Evolutionary conservation across 2,113 vertebrate species (phyloP), one percentile per base, ranked within the genome.

Genomic region (Austrofundulus limnaeus): DNA sequence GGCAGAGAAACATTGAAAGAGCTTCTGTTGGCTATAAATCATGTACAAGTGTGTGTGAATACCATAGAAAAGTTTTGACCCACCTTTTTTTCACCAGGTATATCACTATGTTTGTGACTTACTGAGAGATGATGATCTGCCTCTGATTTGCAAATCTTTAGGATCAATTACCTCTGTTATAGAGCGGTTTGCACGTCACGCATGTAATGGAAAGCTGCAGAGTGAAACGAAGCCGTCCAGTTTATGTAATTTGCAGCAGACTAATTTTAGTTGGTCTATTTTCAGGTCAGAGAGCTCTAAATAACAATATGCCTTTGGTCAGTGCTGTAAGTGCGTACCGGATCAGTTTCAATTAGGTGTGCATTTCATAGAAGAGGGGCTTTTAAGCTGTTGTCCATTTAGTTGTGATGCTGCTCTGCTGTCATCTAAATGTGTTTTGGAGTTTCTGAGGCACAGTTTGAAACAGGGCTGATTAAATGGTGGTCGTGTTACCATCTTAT

Each of bases 291-390:
- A 24, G 37, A 50, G 48, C 48, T 39, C 70, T 17, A 66, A 72
- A 78, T 68, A 83, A 77, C 81, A 66, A 41, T 13, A 53, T 56
- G 34, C 54, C 77, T 62, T 72, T 38, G 45, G 66, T 56, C 53
- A 60, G 9, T 39, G 59, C 42, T 75, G 42, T 38, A 70, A 75
- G 64, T 75, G 53, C 16, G 41, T 16, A 62, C 61, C 66, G 55
- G 65, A 85, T 89, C 83, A 65, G 83, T 88, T 72, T 66, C 49
- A 78, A 70, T 78, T 62, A 53, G 59, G 47, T 76, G 55, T 75
- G 2, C 20, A 39, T 83, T 88, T 75, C 61, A 64, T 66, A 74
- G 64, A 59, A 23, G 41, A n/a, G 42, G 54, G 37, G 53, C 55
- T 80, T 87, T 75, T 63, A 42, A 62, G 50, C 17, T 13, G 34